Percentiles rank a stretch among this genome's conserved stretches.
Conservation (phyloP, 1,140 invertebrate genomes). For the Eumaeus atala region DNA sequence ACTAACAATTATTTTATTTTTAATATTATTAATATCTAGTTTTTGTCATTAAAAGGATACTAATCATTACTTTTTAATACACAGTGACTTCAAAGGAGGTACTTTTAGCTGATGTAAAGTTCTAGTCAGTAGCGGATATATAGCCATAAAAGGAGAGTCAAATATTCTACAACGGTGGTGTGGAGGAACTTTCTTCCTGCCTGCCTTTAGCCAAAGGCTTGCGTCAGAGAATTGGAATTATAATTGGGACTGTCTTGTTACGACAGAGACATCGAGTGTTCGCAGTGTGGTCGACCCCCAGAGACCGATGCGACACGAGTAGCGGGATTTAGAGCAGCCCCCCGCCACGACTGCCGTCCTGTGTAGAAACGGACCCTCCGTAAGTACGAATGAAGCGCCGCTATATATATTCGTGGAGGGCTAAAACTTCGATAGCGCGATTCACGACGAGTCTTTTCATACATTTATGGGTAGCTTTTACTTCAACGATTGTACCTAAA, state of each 20-base stretch:
- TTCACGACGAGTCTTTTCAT: conserved; percentile 17
- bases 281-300: conserved; percentile 3
- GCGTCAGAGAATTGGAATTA: not conserved
- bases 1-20: too few relatives aligned
- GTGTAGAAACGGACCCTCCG: conserved; percentile 33
- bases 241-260: conserved; percentile 8
- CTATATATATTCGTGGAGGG: conserved; percentile 23
- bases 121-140: not conserved
- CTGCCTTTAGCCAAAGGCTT: not conserved
- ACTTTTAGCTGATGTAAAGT: too few relatives aligned
- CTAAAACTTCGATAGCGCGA: conserved; percentile 33
- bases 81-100: too few relatives aligned
- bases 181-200: conserved; percentile 21
- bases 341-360: conserved; percentile 21
- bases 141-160: conserved; percentile 27
- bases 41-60: too few relatives aligned
- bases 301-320: conserved; percentile 13
- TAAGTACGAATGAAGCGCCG: not conserved
- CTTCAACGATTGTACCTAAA: too few relatives aligned
- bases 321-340: conserved; percentile 20
- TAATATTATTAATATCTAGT: too few relatives aligned
- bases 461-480: not conserved
- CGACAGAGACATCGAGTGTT: conserved; percentile 10
- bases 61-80: too few relatives aligned
- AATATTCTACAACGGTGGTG: conserved; percentile 30